phyloP scores from a whole-genome alignment of 1,140 invertebrate genomes.

The Zaprionus vittiger region DNA sequence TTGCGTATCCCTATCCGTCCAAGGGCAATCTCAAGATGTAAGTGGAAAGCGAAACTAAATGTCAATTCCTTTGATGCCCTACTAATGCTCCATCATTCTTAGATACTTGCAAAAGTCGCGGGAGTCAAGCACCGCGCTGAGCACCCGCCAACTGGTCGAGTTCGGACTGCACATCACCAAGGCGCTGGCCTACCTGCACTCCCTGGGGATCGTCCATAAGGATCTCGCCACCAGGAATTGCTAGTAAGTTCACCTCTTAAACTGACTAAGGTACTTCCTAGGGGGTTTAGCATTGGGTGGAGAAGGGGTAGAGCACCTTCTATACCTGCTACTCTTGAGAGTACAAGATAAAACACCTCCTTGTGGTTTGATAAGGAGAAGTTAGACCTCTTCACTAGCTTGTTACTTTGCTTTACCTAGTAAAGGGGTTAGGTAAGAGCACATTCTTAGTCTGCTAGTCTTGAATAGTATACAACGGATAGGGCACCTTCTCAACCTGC shows the following conservation, averaged over 20 bases:
- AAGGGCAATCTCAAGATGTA: conserved; percentile 96
- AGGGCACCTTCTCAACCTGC: no score
- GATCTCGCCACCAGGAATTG: conserved; percentile 96
- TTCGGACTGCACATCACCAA: conserved; percentile 94
- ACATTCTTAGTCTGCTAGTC: no score
- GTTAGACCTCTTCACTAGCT: no score
- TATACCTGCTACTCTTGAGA: no score
- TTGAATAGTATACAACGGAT: no score
- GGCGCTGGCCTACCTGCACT: conserved; percentile 95
- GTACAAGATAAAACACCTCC: no score
- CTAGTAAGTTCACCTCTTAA: conserved; percentile 86
- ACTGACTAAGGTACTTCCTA: no score
- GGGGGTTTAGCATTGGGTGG: no score
- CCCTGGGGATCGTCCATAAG: conserved; percentile 94
- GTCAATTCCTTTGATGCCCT: conserved; percentile 16
- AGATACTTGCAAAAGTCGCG: conserved; percentile 89
- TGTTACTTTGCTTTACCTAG: no score
- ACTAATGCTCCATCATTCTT: neutral
- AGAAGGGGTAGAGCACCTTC: no score
- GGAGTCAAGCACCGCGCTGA: conserved; percentile 86
- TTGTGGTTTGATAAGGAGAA: no score
- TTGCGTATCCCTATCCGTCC: conserved; percentile 91
- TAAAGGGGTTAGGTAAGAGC: neutral
- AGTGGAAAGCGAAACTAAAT: conserved; percentile 50
- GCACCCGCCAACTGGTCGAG: conserved; percentile 94